Conservation (phyloP, 2,888 invertebrate genomes). For the Gymnocheta viridis region DNA sequence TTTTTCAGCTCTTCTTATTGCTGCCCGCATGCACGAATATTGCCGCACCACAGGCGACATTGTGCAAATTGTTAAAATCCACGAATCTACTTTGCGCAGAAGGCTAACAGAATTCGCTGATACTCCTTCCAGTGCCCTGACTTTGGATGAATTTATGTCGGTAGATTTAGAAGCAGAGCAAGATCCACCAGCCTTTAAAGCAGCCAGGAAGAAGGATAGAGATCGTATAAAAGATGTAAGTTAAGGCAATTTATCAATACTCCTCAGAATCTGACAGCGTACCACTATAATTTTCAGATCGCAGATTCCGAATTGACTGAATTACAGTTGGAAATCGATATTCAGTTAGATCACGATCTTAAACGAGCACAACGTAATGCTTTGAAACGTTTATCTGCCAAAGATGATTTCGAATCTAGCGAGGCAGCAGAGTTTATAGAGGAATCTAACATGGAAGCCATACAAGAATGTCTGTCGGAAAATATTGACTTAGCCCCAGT, state of each 20-base stretch:
- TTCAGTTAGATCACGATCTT: conserved; percentile 87
- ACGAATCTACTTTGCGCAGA: conserved; percentile 95
- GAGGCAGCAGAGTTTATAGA: conserved; percentile 82
- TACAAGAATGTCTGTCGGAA: conserved; percentile 81
- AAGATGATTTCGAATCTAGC: conserved; percentile 78
- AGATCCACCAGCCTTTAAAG: conserved; percentile 96
- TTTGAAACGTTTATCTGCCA: conserved; percentile 70
- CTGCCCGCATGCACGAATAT: conserved; percentile 96
- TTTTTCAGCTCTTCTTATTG: conserved; percentile 91
- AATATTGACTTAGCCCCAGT: conserved; percentile 72
- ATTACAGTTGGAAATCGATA: conserved; percentile 93
- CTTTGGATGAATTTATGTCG: conserved; percentile 97
- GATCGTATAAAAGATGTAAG: conserved; percentile 90
- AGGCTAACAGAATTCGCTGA: conserved; percentile 96
- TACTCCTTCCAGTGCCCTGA: conserved; percentile 96
- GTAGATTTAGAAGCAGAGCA: conserved; percentile 98
- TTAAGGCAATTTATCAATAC: neutral
- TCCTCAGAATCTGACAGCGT: neutral
- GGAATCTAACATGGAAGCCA: conserved; percentile 82
- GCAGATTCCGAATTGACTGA: conserved; percentile 87
- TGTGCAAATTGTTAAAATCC: conserved; percentile 96
- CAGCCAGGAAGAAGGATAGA: conserved; percentile 93
- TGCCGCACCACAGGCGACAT: conserved; percentile 93
- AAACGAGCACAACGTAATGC: conserved; percentile 81
- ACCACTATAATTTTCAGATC: conserved; percentile 73